These are phyloP conservation scores for Phasianus colchicus DNA, from an alignment of 2,113 vertebrate genomes.

Conservation along the genomic window DNA sequence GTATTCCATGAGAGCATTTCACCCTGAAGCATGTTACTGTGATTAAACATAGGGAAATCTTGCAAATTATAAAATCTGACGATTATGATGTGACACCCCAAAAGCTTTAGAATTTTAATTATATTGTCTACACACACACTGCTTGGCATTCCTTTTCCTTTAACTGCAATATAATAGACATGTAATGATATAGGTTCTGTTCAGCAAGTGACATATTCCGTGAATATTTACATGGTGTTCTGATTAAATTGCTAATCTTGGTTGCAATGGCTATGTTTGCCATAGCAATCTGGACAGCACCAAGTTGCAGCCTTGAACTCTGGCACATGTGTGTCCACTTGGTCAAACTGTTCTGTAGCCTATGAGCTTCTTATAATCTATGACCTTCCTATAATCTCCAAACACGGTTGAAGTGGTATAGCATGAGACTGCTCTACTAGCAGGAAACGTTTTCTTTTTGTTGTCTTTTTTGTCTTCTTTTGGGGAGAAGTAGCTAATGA, in stretches of 20 bases:
- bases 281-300: not conserved
- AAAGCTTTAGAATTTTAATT: not conserved
- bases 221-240: not conserved
- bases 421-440: not conserved
- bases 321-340: not conserved
- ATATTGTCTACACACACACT: not conserved
- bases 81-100: not conserved
- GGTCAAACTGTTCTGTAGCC: not conserved
- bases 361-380: not conserved
- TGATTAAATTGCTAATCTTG: slow-evolving; percentile 30
- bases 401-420: not conserved
- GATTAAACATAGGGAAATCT: not conserved
- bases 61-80: not conserved
- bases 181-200: not conserved
- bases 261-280: not conserved
- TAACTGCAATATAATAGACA: not conserved
- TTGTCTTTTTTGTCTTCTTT: too few relatives aligned
- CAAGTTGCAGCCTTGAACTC: not conserved
- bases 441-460: not conserved
- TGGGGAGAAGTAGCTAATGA: not conserved
- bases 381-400: not conserved
- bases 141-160: not conserved
- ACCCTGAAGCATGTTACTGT: not conserved
- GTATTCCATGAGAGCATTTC: not conserved
- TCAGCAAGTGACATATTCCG: not conserved